Evolutionary conservation across 2,113 vertebrate species (phyloP).

Genomic region (Perca schrenkii): DNA sequence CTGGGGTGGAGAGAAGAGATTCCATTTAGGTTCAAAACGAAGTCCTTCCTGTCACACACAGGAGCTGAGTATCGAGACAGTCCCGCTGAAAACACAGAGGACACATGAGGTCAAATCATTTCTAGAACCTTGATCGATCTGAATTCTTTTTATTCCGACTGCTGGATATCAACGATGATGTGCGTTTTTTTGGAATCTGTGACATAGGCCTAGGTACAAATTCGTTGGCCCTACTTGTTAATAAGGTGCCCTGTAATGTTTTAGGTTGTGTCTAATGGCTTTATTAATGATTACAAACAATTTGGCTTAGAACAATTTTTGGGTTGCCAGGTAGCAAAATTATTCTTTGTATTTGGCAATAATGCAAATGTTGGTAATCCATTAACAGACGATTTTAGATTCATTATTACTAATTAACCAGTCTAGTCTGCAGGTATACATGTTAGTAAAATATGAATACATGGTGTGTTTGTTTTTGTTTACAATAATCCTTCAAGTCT

Average conservation of each 20-base stretch:
- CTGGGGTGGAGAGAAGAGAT: constrained; percentile 94
- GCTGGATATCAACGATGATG: neutral
- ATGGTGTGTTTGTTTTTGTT: neutral
- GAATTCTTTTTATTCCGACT: neutral
- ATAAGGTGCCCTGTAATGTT: too few species aligned
- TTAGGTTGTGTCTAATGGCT: neutral
- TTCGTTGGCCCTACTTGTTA: neutral
- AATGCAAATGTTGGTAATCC: neutral
- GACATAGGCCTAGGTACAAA: fast-evolving
- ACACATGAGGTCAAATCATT: constrained; percentile 17
- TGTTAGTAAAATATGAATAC: neutral
- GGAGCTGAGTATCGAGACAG: constrained; percentile 92
- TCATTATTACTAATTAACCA: neutral
- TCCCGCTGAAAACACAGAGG: constrained; percentile 87
- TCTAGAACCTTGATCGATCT: neutral
- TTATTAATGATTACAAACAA: neutral
- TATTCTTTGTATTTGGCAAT: neutral
- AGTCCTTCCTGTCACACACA: constrained; percentile 95
- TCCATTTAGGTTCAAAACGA: constrained; percentile 95
- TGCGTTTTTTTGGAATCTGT: neutral
- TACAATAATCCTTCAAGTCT: neutral
- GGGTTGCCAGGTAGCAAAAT: neutral
- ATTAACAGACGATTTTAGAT: neutral
- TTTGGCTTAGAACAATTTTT: neutral
- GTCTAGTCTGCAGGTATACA: neutral